phyloP scores from a whole-genome alignment of 2,113 vertebrate genomes.

The Eulacestoma nigropectus region DNA sequence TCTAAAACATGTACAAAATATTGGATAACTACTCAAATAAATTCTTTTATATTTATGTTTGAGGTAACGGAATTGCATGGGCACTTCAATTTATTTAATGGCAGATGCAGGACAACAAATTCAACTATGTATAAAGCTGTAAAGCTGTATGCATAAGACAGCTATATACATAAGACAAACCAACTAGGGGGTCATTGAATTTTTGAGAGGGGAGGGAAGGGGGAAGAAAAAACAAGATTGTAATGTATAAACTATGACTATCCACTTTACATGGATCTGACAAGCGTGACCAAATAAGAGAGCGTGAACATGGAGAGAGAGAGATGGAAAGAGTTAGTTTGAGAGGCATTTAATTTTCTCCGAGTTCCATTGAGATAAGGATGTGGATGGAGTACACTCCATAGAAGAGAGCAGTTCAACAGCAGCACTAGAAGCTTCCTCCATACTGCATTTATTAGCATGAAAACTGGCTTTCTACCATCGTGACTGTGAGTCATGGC shows the following conservation, averaged over 20 bases:
- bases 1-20: not conserved
- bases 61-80: not conserved
- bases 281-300: not conserved
- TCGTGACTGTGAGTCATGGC: not conserved
- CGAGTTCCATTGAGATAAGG: slow-evolving; percentile 23
- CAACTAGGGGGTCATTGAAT: not conserved
- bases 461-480: not conserved
- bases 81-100: not conserved
- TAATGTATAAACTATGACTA: not conserved
- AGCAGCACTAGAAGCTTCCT: not conserved
- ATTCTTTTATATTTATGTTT: not conserved
- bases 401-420: not conserved
- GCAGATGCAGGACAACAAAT: not conserved
- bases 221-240: not conserved
- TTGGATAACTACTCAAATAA: not conserved
- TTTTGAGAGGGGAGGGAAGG: not conserved
- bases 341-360: slow-evolving; percentile 3
- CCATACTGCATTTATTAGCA: not conserved
- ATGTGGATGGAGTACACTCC: not conserved
- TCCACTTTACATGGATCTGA: not conserved
- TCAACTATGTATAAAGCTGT: not conserved
- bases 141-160: not conserved
- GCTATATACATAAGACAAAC: not conserved
- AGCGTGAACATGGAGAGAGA: not conserved
- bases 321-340: not conserved